Percentiles rank a stretch among this genome's conserved stretches.
phyloP scores from a whole-genome alignment of 2,888 invertebrate genomes.

The Lasioglossum zephyrum region DNA sequence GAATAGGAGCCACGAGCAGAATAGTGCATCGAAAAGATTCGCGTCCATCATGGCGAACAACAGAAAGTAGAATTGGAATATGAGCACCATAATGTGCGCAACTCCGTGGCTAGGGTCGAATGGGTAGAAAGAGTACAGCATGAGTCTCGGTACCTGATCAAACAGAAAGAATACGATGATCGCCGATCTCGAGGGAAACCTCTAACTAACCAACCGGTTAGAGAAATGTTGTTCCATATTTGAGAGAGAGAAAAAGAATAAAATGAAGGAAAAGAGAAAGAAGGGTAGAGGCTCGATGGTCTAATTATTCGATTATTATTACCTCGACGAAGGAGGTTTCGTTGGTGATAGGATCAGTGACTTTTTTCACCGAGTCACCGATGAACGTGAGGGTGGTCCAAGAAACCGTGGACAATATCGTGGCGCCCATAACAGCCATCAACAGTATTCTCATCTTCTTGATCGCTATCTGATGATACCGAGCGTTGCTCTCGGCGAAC shows the following conservation, averaged over 20 bases:
- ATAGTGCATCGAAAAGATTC: conserved; percentile 89
- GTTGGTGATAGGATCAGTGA: conserved; percentile 88
- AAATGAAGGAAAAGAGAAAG: no score
- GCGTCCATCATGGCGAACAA: conserved; percentile 87
- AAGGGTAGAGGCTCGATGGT: not conserved
- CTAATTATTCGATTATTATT: not conserved
- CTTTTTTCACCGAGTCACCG: conserved; percentile 90
- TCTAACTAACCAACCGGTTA: no score
- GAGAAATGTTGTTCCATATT: no score
- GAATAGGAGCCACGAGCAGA: conserved; percentile 94
- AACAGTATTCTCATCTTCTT: conserved; percentile 91
- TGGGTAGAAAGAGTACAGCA: conserved; percentile 92
- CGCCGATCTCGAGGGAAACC: no score
- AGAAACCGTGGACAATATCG: conserved; percentile 87
- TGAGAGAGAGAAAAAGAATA: no score
- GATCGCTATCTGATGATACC: conserved; percentile 90
- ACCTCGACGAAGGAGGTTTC: conserved; percentile 89
- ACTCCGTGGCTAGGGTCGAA: conserved; percentile 90
- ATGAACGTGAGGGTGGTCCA: conserved; percentile 93
- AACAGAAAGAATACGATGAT: not conserved
- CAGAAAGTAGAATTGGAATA: conserved; percentile 90
- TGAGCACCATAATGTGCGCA: conserved; percentile 88
- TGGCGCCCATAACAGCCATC: conserved; percentile 88
- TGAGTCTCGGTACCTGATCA: conserved; percentile 87
- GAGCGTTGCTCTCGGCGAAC: conserved; percentile 92